Percentiles rank a stretch among this genome's conserved stretches.
Conservation (phyloP, 2,888 invertebrate species). For the Tachina lurida region DNA sequence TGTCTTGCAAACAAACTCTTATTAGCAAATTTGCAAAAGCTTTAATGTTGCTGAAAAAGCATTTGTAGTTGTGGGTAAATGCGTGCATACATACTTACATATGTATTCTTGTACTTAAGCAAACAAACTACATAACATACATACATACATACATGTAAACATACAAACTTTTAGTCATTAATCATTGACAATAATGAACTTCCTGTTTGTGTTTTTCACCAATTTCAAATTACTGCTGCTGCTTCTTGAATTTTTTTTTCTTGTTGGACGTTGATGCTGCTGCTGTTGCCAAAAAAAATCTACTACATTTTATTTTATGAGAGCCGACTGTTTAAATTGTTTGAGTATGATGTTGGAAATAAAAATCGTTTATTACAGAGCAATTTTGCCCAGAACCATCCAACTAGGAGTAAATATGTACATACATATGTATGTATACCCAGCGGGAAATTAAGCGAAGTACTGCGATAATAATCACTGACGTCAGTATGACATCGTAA, state of each 20-base stretch:
- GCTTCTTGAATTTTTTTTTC: neutral
- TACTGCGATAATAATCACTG: too few relatives aligned
- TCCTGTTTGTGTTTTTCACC: constrained; percentile 77
- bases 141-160: neutral
- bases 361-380: constrained; percentile 48
- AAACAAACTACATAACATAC: neutral
- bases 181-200: constrained; percentile 82
- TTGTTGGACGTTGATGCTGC: constrained; percentile 19
- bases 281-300: constrained; percentile 59
- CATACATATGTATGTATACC: neutral
- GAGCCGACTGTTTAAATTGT: constrained; percentile 20
- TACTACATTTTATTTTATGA: constrained; percentile 48
- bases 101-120: constrained; percentile 16
- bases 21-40: constrained; percentile 33
- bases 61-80: neutral
- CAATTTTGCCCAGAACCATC: constrained; percentile 11
- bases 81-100: constrained; percentile 16
- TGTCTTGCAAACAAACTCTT: constrained; percentile 20
- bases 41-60: constrained; percentile 28
- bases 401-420: neutral
- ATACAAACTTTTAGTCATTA: constrained; percentile 76
- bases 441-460: too few relatives aligned
- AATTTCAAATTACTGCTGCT: constrained; percentile 69
- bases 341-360: constrained; percentile 52
- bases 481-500: too few relatives aligned